phyloP scores from a whole-genome alignment of 2,113 vertebrate species.

The Tympanuchus pallidicinctus region DNA sequence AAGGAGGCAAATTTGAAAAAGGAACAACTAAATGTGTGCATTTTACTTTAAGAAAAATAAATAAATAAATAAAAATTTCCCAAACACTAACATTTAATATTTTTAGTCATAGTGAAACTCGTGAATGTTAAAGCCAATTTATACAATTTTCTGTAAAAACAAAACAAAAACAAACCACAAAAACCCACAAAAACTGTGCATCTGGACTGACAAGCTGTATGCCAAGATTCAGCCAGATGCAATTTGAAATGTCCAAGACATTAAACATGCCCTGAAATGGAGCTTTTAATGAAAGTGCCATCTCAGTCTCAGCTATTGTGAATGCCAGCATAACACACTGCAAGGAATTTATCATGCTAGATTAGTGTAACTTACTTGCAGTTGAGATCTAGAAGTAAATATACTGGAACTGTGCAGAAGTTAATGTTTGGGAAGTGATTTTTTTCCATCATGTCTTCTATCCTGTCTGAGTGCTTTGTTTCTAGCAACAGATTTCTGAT shows the following conservation, averaged over 20 bases:
- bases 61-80: background rate
- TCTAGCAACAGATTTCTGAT: conserved; percentile 21
- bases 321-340: background rate
- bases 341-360: background rate
- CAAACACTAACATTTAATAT: conserved; percentile 13
- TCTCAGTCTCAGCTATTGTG: background rate
- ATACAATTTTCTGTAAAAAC: background rate
- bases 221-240: conserved; percentile 74
- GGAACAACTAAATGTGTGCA: background rate
- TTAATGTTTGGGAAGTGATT: background rate
- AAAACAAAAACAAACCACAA: background rate
- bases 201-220: conserved; percentile 72
- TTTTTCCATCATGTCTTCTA: background rate
- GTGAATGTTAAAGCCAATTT: conserved; percentile 35
- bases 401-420: background rate
- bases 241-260: conserved; percentile 67
- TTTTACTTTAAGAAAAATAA: background rate
- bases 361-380: background rate
- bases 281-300: conserved; percentile 40
- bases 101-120: conserved; percentile 28
- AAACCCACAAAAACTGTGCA: conserved; percentile 34
- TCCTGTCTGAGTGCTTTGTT: background rate
- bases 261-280: conserved; percentile 45
- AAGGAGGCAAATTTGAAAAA: background rate
- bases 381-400: background rate